phyloP scores from a whole-genome alignment of 2,888 invertebrate species.

The Eupithecia pulchellata region DNA sequence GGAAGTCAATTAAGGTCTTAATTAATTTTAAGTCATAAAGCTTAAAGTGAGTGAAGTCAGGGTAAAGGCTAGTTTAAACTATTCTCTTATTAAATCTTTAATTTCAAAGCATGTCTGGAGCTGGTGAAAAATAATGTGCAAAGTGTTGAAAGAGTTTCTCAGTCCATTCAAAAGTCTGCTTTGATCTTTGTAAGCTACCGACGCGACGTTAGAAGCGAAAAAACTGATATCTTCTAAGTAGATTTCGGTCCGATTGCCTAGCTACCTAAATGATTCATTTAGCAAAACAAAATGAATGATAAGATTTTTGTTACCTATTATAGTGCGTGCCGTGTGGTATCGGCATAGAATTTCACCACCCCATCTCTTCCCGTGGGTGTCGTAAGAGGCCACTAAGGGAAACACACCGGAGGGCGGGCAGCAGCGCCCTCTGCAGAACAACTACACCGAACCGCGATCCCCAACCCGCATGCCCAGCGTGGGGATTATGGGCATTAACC shows the following conservation, averaged over 20 bases:
- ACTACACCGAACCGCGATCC: too few species aligned
- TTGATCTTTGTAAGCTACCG: neutral
- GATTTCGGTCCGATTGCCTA: neutral
- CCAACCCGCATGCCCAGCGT: too few species aligned
- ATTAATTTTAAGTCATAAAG: conserved; percentile 43
- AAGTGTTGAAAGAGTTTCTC: conserved; percentile 15
- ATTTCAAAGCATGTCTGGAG: conserved; percentile 40
- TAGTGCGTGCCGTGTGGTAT: too few species aligned
- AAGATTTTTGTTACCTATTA: too few species aligned
- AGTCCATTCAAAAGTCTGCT: conserved; percentile 1
- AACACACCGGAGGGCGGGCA: too few species aligned
- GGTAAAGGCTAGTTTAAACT: conserved; percentile 41
- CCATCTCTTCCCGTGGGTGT: too few species aligned
- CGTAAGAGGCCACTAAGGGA: too few species aligned
- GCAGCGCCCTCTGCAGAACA: too few species aligned
- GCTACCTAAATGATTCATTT: neutral
- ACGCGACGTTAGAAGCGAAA: neutral
- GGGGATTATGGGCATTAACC: too few species aligned
- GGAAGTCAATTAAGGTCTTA: conserved; percentile 42
- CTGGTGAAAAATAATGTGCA: conserved; percentile 38
- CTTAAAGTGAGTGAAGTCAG: conserved; percentile 37
- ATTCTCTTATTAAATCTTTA: conserved; percentile 40
- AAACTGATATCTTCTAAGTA: neutral
- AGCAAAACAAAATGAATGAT: neutral
- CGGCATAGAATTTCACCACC: too few species aligned